These are phyloP conservation scores for Grapholita molesta DNA, from an alignment of 1,140 invertebrate species.

Conservation along the genomic window DNA sequence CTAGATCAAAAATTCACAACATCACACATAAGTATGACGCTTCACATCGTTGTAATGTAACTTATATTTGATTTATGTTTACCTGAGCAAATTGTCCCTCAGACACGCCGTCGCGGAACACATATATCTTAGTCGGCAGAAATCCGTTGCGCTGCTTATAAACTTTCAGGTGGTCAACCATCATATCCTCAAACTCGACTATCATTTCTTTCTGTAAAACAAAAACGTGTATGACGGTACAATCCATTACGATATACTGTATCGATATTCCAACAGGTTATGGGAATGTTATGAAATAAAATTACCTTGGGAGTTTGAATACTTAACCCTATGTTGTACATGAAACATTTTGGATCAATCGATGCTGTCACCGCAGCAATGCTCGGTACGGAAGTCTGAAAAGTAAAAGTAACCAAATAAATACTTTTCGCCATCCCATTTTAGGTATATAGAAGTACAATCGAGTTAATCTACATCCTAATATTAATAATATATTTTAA, in stretches of 20 bases:
- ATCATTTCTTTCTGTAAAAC: constrained; percentile 84
- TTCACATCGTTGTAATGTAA: no score
- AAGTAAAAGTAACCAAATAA: constrained; percentile 10
- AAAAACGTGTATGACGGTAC: constrained; percentile 15
- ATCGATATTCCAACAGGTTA: no score
- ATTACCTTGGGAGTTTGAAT: constrained; percentile 81
- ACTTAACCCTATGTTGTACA: constrained; percentile 85
- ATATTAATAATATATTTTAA: no score
- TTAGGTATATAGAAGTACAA: no score
- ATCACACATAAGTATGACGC: no score
- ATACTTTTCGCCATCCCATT: no score
- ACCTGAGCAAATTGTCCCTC: constrained; percentile 91
- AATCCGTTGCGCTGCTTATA: constrained; percentile 35
- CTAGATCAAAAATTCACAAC: not conserved
- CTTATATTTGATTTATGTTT: not conserved
- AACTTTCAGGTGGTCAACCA: constrained; percentile 64
- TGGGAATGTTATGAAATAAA: not conserved
- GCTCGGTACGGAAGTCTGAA: constrained; percentile 83
- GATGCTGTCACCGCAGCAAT: constrained; percentile 91
- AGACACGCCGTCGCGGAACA: constrained; percentile 93
- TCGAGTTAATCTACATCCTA: no score
- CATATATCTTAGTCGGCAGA: constrained; percentile 54
- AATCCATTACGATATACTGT: no score
- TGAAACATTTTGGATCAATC: constrained; percentile 81
- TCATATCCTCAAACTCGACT: constrained; percentile 85